Percentiles rank a stretch among this genome's conserved stretches.
Evolutionary conservation across 2,888 invertebrate genomes (phyloP).

Genomic region (Andricus quercusramuli): DNA sequence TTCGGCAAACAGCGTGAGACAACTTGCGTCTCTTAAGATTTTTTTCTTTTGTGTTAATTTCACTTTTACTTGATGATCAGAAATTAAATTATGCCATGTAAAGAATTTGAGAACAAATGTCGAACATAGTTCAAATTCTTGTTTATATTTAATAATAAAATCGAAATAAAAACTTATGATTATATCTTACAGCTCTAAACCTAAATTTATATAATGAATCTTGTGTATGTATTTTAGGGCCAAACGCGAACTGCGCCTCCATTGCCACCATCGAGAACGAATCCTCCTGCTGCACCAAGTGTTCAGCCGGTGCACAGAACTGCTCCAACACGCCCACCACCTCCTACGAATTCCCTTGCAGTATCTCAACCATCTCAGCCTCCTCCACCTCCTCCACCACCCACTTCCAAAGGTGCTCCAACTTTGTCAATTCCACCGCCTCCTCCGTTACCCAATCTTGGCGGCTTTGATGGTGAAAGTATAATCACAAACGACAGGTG

Average conservation of each 20-base stretch:
- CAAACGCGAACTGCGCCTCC: slow-evolving; percentile 74
- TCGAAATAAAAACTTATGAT: too few relatives aligned
- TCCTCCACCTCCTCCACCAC: slow-evolving; percentile 78
- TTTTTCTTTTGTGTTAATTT: slow-evolving; percentile 3
- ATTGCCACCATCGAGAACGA: slow-evolving; percentile 72
- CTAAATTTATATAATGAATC: too few relatives aligned
- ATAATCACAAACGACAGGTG: slow-evolving; percentile 4
- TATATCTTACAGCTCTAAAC: too few relatives aligned
- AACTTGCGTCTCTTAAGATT: slow-evolving; percentile 12
- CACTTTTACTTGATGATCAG: neutral
- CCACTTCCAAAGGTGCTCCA: slow-evolving; percentile 64
- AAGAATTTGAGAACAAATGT: too few relatives aligned
- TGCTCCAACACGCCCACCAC: slow-evolving; percentile 75
- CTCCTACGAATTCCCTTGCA: slow-evolving; percentile 68
- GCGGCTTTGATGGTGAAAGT: slow-evolving; percentile 11
- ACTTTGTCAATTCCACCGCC: slow-evolving; percentile 74
- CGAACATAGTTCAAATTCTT: too few relatives aligned
- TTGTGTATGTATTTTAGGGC: slow-evolving; percentile 61
- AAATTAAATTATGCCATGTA: too few relatives aligned
- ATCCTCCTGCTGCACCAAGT: slow-evolving; percentile 81
- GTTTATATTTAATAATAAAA: too few relatives aligned
- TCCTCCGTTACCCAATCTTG: slow-evolving; percentile 71
- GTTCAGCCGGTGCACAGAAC: slow-evolving; percentile 69
- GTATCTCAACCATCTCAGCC: slow-evolving; percentile 78
- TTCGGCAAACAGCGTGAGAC: slow-evolving; percentile 65